Conservation (phyloP, 2,888 invertebrate genomes). For the Zonitis immaculata region DNA sequence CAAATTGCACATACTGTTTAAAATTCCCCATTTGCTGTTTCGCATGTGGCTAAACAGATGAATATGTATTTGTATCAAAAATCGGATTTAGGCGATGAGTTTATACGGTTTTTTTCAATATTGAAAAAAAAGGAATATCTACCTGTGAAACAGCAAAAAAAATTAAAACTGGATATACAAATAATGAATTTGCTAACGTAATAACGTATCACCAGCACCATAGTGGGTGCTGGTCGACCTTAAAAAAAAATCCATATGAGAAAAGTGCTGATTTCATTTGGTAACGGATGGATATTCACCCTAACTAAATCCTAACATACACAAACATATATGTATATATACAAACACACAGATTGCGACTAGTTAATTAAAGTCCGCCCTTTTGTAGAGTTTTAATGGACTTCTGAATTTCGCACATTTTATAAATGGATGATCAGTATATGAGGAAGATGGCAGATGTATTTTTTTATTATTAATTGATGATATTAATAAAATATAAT, state of each 20-base stretch:
- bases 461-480: conserved; percentile 27
- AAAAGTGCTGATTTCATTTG: not conserved
- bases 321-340: no score
- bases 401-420: not conserved
- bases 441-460: no score
- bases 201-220: not conserved
- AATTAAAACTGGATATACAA: not conserved
- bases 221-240: no score
- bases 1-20: conserved; percentile 12
- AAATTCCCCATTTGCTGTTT: conserved; percentile 12
- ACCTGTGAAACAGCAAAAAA: not conserved
- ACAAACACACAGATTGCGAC: not conserved
- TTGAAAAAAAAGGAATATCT: not conserved
- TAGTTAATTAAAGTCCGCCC: conserved; percentile 1
- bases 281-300: not conserved
- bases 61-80: conserved; percentile 16
- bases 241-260: not conserved
- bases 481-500: conserved; percentile 28
- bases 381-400: not conserved
- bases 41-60: conserved; percentile 16
- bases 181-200: not conserved
- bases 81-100: conserved; percentile 6
- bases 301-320: no score
- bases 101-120: no score
- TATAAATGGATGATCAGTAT: not conserved